Percentiles rank a stretch among this genome's conserved stretches.
phyloP scores from a whole-genome alignment of 1,140 invertebrate genomes.

The Aleiodes sp. region DNA sequence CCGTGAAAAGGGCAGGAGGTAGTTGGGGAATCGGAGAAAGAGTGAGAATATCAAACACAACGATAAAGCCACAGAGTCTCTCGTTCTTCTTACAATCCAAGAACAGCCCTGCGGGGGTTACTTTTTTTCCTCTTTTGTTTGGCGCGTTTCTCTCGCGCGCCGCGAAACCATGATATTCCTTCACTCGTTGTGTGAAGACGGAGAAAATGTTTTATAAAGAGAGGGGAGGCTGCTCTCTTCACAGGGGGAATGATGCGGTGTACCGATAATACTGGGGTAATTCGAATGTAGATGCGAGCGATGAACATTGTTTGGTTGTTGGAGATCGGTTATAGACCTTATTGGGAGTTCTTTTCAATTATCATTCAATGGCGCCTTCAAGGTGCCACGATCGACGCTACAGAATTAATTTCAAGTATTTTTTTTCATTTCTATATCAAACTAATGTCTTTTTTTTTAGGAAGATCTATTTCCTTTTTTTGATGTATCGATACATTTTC shows the following conservation, averaged over 20 bases:
- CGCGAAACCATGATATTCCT: background rate
- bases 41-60: background rate
- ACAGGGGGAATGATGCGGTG: conserved; percentile 18
- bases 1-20: background rate
- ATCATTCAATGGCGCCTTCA: conserved; percentile 16
- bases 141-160: background rate
- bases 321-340: background rate
- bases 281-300: conserved; percentile 3
- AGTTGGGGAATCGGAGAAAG: background rate
- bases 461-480: background rate
- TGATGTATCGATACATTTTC: conserved; percentile 2
- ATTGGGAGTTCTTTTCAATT: conserved; percentile 29
- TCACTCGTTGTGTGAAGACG: too few species aligned
- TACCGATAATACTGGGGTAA: conserved; percentile 16
- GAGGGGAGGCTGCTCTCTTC: too few species aligned
- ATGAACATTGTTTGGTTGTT: background rate
- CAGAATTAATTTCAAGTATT: conserved; percentile 8
- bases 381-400: conserved; percentile 20
- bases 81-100: too few species aligned
- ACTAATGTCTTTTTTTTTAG: too few species aligned
- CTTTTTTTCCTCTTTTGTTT: conserved; percentile 6
- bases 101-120: background rate
- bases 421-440: background rate
- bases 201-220: too few species aligned
- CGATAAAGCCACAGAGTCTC: conserved; percentile 18